A percentile compares a stretch with the other conserved stretches of the same genome.
Conservation (phyloP, 1,140 invertebrate species). For the Drosophila insularis region DNA sequence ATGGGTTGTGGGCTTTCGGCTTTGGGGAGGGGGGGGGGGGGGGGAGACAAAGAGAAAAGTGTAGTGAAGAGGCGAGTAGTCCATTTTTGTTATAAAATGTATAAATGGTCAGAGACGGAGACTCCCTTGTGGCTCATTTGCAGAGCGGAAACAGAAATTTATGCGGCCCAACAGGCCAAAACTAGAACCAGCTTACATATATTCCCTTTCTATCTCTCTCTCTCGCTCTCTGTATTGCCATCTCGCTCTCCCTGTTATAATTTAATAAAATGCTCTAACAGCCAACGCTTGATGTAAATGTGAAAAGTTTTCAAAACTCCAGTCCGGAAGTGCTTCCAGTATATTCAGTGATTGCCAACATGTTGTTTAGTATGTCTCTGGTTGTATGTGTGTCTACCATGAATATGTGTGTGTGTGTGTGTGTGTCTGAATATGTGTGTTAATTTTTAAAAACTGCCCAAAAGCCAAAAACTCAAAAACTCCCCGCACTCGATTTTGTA, state of each 20-base stretch:
- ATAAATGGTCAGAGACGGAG: constrained; percentile 40
- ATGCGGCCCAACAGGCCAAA: constrained; percentile 62
- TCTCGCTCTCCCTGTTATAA: constrained; percentile 53
- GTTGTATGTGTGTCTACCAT: constrained; percentile 26
- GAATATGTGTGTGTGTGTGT: constrained; percentile 12
- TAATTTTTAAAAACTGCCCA: constrained; percentile 79
- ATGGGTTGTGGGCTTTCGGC: not conserved
- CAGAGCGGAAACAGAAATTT: constrained; percentile 70
- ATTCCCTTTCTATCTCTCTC: not conserved
- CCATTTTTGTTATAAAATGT: constrained; percentile 27
- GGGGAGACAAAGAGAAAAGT: not conserved
- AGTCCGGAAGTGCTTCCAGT: constrained; percentile 71
- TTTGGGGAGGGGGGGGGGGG: not conserved
- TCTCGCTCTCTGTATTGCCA: not conserved
- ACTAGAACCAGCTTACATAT: constrained; percentile 58
- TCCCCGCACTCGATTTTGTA: not conserved
- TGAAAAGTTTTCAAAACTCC: constrained; percentile 78
- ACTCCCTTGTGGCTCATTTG: constrained; percentile 68
- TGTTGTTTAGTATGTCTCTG: constrained; percentile 39
- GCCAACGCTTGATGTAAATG: constrained; percentile 78
- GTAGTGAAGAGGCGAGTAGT: not conserved
- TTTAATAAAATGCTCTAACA: constrained; percentile 79
- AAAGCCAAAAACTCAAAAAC: constrained; percentile 61
- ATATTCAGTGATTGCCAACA: constrained; percentile 63
- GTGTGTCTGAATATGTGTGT: constrained; percentile 61